phyloP scores from a whole-genome alignment of 1,140 invertebrate genomes.

The Drosophila simulans region DNA sequence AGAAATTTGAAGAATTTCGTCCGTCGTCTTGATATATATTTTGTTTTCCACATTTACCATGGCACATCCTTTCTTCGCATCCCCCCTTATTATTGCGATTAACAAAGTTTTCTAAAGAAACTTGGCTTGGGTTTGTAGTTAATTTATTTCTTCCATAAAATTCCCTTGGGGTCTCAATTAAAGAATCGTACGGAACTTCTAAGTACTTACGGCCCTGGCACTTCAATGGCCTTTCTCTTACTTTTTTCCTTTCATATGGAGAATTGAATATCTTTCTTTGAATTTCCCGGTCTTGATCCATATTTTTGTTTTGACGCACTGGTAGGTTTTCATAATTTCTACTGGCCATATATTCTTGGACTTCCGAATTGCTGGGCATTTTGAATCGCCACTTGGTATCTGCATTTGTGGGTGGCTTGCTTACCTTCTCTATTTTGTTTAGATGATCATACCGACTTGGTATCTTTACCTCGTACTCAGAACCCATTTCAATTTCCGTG shows the following conservation, averaged over 20 bases:
- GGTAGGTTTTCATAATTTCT: no score
- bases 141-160: background rate
- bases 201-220: background rate
- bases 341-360: background rate
- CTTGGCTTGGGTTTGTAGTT: background rate
- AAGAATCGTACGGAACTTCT: background rate
- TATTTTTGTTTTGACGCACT: no score
- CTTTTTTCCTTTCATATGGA: background rate
- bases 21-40: background rate
- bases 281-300: no score
- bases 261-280: background rate
- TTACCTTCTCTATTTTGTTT: conserved; percentile 34
- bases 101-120: background rate
- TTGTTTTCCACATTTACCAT: background rate
- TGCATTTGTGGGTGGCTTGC: conserved; percentile 20
- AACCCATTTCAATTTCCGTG: conserved; percentile 3
- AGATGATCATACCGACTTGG: background rate
- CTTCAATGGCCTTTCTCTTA: background rate
- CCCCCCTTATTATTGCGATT: no score
- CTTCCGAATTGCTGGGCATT: conserved; percentile 5
- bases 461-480: background rate
- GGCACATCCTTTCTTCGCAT: background rate
- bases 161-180: background rate
- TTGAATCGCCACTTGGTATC: background rate
- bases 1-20: background rate